Evolutionary conservation across 2,888 invertebrate species (phyloP).

Genomic region (Hirtodrosophila cameraria): DNA sequence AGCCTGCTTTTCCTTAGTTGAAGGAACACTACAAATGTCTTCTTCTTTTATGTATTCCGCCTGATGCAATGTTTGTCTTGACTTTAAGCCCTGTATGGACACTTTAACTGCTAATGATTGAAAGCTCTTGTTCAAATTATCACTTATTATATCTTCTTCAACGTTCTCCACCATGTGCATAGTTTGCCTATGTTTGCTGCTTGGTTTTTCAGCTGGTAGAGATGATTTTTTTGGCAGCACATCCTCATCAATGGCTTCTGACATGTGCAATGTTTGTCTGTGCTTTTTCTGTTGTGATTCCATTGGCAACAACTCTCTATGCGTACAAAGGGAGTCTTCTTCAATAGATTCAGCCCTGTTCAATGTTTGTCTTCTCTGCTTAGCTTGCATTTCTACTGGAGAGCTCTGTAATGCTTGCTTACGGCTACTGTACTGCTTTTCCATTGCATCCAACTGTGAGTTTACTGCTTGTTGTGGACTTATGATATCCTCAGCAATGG

Average conservation of each 20-base stretch:
- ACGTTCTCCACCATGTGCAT: constrained; percentile 11
- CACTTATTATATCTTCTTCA: constrained; percentile 6
- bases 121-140: background rate
- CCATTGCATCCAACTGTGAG: too few relatives aligned
- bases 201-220: background rate
- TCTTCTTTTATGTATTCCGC: constrained; percentile 26
- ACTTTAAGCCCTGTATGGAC: background rate
- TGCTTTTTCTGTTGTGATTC: background rate
- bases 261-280: constrained; percentile 5
- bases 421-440: too few relatives aligned
- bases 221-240: background rate
- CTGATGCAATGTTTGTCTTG: constrained; percentile 12
- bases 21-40: background rate
- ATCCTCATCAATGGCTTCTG: constrained; percentile 23
- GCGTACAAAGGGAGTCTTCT: constrained; percentile 5
- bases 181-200: constrained; percentile 13
- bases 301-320: too few relatives aligned
- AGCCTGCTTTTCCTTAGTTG: background rate
- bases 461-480: too few relatives aligned
- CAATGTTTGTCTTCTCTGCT: constrained; percentile 8
- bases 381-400: background rate
- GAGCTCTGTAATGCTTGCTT: too few relatives aligned
- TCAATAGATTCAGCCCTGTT: constrained; percentile 6
- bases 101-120: too few relatives aligned
- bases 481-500: constrained; percentile 3